A percentile compares a stretch with the other conserved stretches of the same genome.
These are phyloP conservation scores for Chromoteleia sp. DNA, from an alignment of 2,888 invertebrate genomes.

Conservation along the genomic window DNA sequence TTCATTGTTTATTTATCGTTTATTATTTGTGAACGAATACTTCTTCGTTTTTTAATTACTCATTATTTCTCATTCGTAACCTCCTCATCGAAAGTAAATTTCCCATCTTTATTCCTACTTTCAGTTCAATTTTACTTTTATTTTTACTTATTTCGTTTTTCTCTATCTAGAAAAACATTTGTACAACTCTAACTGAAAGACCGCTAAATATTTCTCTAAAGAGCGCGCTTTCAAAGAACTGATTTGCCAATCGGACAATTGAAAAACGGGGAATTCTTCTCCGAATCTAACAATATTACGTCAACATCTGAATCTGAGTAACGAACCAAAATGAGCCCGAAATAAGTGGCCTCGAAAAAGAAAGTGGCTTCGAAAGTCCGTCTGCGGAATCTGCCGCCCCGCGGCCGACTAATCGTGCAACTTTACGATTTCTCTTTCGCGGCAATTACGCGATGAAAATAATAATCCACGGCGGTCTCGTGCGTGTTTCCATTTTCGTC, in stretches of 20 bases:
- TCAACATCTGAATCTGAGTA: not conserved
- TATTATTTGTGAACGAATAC: too few relatives aligned
- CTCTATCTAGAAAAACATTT: too few relatives aligned
- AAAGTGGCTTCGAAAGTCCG: constrained; percentile 13
- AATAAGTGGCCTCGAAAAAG: constrained; percentile 10
- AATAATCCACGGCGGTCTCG: constrained; percentile 46
- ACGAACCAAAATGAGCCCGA: constrained; percentile 1
- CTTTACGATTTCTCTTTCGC: constrained; percentile 46
- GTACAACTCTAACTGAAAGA: not conserved
- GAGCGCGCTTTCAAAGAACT: not conserved
- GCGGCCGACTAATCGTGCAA: constrained; percentile 42
- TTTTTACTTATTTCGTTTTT: too few relatives aligned
- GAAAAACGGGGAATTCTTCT: constrained; percentile 13
- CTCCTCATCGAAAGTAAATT: too few relatives aligned
- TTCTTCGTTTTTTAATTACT: too few relatives aligned
- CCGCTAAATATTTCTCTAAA: not conserved
- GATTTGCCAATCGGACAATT: constrained; percentile 15
- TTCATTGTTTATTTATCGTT: too few relatives aligned
- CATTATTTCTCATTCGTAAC: too few relatives aligned
- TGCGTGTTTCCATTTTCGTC: constrained; percentile 52
- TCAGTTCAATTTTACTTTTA: too few relatives aligned
- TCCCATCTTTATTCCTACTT: too few relatives aligned
- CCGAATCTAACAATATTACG: constrained; percentile 29
- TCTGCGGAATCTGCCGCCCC: constrained; percentile 13
- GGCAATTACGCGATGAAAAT: constrained; percentile 38